A percentile compares a stretch with the other conserved stretches of the same genome.
These are phyloP conservation scores for Subanguina moxae DNA, from an alignment of 1,140 invertebrate genomes.

Conservation along the genomic window DNA sequence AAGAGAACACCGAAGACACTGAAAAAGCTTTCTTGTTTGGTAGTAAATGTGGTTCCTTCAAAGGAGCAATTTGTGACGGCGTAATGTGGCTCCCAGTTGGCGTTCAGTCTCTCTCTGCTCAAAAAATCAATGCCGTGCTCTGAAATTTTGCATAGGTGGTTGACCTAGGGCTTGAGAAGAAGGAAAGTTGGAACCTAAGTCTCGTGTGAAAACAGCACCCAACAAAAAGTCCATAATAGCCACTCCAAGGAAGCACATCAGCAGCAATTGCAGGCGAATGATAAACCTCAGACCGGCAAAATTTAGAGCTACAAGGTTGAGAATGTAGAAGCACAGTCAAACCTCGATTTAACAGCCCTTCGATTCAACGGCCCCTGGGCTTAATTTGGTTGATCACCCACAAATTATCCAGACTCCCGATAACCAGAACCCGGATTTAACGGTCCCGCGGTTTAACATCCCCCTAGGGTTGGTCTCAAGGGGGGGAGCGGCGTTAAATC, in stretches of 20 bases:
- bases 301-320: conserved; percentile 69
- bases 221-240: conserved; percentile 82
- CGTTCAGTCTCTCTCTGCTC: conserved; percentile 71
- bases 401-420: too few relatives aligned
- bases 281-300: conserved; percentile 88
- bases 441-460: too few relatives aligned
- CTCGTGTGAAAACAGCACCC: conserved; percentile 73
- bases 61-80: conserved; percentile 66
- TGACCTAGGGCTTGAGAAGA: conserved; percentile 34
- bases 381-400: too few relatives aligned
- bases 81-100: conserved; percentile 79
- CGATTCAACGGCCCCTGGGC: too few relatives aligned
- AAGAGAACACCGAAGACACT: conserved; percentile 90
- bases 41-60: conserved; percentile 53
- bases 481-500: too few relatives aligned
- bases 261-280: conserved; percentile 79
- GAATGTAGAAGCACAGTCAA: too few relatives aligned
- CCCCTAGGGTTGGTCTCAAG: too few relatives aligned
- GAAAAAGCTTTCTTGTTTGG: conserved; percentile 71
- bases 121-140: conserved; percentile 80
- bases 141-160: conserved; percentile 60
- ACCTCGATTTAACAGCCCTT: too few relatives aligned
- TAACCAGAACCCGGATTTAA: too few relatives aligned
- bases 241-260: conserved; percentile 75
- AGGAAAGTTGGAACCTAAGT: conserved; percentile 1